phyloP scores from a whole-genome alignment of 2,797 vertebrate species.

The Enteromius treurensis region DNA sequence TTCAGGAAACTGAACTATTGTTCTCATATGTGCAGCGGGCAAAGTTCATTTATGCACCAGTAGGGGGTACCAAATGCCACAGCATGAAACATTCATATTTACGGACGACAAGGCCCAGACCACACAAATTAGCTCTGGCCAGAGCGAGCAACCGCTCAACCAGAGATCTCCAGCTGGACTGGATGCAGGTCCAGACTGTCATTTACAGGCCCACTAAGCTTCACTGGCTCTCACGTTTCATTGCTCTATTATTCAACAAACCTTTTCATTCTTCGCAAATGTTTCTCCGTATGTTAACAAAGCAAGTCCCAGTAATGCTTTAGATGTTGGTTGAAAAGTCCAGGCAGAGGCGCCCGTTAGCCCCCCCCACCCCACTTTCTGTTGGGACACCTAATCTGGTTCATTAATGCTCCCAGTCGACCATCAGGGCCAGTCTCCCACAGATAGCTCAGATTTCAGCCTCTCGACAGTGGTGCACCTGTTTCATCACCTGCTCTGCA shows the following conservation, averaged over 20 bases:
- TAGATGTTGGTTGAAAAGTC: constrained; percentile 40
- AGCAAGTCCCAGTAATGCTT: background rate
- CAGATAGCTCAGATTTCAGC: constrained; percentile 73
- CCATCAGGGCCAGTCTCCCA: constrained; percentile 70
- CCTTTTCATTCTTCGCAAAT: constrained; percentile 60
- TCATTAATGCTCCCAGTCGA: constrained; percentile 77
- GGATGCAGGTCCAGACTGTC: constrained; percentile 55
- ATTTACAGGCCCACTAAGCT: constrained; percentile 68
- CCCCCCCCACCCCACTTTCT: constrained; percentile 34
- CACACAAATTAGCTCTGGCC: constrained; percentile 27
- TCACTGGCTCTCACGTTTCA: constrained; percentile 62
- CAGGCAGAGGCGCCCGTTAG: constrained; percentile 25
- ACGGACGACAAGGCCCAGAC: constrained; percentile 5
- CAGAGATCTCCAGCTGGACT: constrained; percentile 57
- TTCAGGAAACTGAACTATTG: constrained; percentile 20
- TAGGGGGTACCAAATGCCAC: constrained; percentile 59
- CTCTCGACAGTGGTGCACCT: constrained; percentile 54
- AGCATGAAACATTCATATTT: constrained; percentile 30
- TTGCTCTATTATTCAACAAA: constrained; percentile 62
- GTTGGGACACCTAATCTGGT: constrained; percentile 74
- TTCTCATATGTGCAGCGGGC: constrained; percentile 1
- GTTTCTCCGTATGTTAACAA: constrained; percentile 42
- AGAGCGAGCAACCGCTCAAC: constrained; percentile 45
- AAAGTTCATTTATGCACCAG: constrained; percentile 49
- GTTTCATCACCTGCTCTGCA: constrained; percentile 56